phyloP scores from a whole-genome alignment of 2,797 vertebrate species.

The Anisognathus igniventris region DNA sequence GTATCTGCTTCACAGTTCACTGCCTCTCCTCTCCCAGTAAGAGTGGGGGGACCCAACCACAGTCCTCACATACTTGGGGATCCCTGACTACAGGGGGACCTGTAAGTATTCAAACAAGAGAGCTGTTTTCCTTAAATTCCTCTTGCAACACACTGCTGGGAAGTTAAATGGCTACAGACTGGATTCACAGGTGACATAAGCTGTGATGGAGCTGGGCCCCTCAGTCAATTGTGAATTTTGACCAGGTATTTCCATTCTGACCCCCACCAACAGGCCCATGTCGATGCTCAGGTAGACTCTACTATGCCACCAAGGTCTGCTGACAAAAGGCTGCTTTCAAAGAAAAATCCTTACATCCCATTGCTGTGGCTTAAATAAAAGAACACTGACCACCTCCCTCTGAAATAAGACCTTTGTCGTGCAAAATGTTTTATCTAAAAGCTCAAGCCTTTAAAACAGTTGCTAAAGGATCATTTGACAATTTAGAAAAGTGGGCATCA shows the following conservation, averaged over 20 bases:
- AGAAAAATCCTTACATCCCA: not conserved
- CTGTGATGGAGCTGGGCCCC: not conserved
- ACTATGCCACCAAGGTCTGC: not conserved
- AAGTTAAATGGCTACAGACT: not conserved
- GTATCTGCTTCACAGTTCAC: not conserved
- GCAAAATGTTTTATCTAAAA: not conserved
- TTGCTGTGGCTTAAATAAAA: not conserved
- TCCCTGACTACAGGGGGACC: rapidly evolving
- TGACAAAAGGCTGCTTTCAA: not conserved
- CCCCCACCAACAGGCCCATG: rapidly evolving
- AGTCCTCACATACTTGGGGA: not conserved
- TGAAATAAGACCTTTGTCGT: not conserved
- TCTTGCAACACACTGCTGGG: not conserved
- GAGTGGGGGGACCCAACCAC: not conserved
- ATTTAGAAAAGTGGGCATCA: not conserved
- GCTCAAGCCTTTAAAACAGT: not conserved
- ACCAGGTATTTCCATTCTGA: not conserved
- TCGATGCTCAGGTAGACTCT: not conserved
- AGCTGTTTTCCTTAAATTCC: not conserved
- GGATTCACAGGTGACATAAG: not conserved
- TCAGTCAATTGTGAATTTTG: not conserved
- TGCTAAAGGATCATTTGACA: not conserved
- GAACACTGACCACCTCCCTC: not conserved
- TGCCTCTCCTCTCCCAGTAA: not conserved
- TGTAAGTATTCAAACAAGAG: not conserved